These are phyloP conservation scores for Meloidogyne chitwoodi DNA, from an alignment of 1,140 invertebrate genomes.

Conservation along the genomic window DNA sequence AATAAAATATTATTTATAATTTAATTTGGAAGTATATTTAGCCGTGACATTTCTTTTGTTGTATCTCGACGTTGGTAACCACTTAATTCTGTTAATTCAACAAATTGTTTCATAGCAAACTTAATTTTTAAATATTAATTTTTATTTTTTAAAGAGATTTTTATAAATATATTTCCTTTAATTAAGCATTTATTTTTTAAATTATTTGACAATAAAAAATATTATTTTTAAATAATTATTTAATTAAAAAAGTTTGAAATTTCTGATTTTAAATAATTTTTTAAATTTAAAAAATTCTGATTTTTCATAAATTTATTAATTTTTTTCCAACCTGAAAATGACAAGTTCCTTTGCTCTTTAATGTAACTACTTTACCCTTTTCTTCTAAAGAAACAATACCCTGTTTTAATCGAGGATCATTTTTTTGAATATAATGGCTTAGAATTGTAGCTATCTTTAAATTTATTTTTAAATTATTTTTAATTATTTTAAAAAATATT, in stretches of 20 bases:
- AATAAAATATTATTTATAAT: neutral
- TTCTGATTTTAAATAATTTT: no score
- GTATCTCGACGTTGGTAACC: neutral
- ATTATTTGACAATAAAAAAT: no score
- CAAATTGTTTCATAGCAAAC: slow-evolving; percentile 55
- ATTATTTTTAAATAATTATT: no score
- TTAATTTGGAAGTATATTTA: slow-evolving; percentile 12
- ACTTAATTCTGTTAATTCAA: slow-evolving; percentile 48
- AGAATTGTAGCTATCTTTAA: slow-evolving; percentile 23
- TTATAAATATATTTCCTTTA: no score
- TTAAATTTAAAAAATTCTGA: no score
- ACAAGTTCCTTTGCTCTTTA: slow-evolving; percentile 52
- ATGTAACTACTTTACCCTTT: slow-evolving; percentile 27
- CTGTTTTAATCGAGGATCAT: slow-evolving; percentile 34
- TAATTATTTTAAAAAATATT: slow-evolving; percentile 22
- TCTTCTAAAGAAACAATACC: slow-evolving; percentile 46
- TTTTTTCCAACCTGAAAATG: slow-evolving; percentile 51
- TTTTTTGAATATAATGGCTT: slow-evolving; percentile 25
- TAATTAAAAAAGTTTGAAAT: no score
- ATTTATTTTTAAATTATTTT: neutral
- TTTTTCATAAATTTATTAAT: no score
- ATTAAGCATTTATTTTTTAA: no score
- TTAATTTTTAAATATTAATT: slow-evolving; percentile 34
- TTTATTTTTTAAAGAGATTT: no score
- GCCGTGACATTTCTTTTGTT: slow-evolving; percentile 15